Evolutionary conservation across 2,888 invertebrate species (phyloP).

Genomic region (Atrina japonica): DNA sequence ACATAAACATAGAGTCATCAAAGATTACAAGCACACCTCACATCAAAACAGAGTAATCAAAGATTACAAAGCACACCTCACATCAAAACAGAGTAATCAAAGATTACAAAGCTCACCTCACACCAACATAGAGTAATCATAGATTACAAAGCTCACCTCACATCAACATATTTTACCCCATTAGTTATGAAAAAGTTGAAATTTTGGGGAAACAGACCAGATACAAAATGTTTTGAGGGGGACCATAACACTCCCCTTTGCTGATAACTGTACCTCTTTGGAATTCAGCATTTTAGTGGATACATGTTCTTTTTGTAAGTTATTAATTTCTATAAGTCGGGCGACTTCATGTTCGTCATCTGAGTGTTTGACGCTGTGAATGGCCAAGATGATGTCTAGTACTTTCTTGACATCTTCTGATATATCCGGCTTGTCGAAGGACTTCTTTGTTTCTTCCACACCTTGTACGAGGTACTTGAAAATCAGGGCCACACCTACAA

Average conservation of each 20-base stretch:
- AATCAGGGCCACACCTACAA: constrained; percentile 69
- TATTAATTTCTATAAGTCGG: constrained; percentile 78
- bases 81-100: too few relatives aligned
- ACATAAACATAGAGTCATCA: too few relatives aligned
- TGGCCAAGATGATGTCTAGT: constrained; percentile 72
- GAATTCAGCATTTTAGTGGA: constrained; percentile 86
- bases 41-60: too few relatives aligned
- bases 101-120: too few relatives aligned
- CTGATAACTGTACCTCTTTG: constrained; percentile 84
- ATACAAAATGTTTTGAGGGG: too few relatives aligned
- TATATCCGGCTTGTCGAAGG: constrained; percentile 53
- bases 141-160: too few relatives aligned
- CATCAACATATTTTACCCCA: too few relatives aligned
- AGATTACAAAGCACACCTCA: too few relatives aligned
- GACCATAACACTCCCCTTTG: too few relatives aligned
- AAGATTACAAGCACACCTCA: too few relatives aligned
- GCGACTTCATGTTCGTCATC: constrained; percentile 71
- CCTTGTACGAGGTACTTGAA: constrained; percentile 74
- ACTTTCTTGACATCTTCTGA: constrained; percentile 54
- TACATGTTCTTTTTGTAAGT: constrained; percentile 86
- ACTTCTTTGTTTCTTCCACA: constrained; percentile 68
- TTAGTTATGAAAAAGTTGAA: background rate
- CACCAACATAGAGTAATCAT: too few relatives aligned
- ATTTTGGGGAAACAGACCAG: background rate
- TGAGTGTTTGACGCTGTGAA: constrained; percentile 72